These are phyloP conservation scores for Oncorhynchus masou DNA, from an alignment of 2,113 vertebrate genomes.

Conservation along the genomic window DNA sequence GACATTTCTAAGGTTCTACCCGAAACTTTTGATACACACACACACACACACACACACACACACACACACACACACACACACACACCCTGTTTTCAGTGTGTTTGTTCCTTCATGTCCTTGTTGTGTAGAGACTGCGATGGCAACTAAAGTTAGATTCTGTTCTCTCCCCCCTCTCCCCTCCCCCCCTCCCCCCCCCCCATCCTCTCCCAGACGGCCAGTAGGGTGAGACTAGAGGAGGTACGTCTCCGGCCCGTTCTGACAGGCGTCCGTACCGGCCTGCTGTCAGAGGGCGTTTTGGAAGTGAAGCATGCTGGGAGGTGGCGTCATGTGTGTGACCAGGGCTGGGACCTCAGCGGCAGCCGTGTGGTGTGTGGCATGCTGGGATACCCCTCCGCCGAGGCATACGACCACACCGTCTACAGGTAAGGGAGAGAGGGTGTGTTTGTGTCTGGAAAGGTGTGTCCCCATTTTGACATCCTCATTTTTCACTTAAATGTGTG, in stretches of 20 bases:
- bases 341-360: constrained; percentile 87
- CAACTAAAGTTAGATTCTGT: constrained; percentile 15
- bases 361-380: constrained; percentile 91
- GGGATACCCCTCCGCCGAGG: constrained; percentile 84
- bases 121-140: constrained; percentile 26
- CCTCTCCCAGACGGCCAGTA: constrained; percentile 52
- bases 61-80: background rate
- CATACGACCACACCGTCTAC: constrained; percentile 79
- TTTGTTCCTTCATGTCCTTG: constrained; percentile 47
- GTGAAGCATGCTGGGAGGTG: constrained; percentile 88
- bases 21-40: background rate
- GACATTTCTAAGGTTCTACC: too few relatives aligned
- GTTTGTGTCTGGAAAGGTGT: too few relatives aligned
- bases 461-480: too few relatives aligned
- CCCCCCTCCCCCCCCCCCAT: background rate
- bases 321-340: constrained; percentile 86
- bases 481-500: background rate
- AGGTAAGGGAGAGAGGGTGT: constrained; percentile 68
- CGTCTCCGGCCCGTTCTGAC: constrained; percentile 86
- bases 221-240: constrained; percentile 78
- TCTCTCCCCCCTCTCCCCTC: background rate
- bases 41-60: background rate
- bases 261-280: constrained; percentile 69
- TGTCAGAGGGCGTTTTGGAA: constrained; percentile 89
- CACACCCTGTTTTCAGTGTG: constrained; percentile 28